These are phyloP conservation scores for Xestia c-nigrum DNA, from an alignment of 2,888 invertebrate species.

Conservation along the genomic window DNA sequence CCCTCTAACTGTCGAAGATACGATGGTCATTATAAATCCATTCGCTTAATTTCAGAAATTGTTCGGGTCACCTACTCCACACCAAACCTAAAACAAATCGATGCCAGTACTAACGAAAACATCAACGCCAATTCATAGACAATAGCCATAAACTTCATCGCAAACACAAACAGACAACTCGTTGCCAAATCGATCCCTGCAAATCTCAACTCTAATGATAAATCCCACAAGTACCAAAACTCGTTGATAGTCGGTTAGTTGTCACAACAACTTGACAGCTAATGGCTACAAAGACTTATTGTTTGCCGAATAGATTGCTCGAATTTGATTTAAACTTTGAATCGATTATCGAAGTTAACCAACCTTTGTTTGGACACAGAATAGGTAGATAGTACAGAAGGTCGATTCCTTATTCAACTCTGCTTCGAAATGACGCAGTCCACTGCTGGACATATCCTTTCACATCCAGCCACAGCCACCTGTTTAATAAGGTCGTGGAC, in stretches of 20 bases:
- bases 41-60: not conserved
- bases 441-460: not conserved
- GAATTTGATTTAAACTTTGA: constrained; percentile 65
- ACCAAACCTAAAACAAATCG: not conserved
- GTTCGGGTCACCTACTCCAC: not conserved
- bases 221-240: constrained; percentile 39
- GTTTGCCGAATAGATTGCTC: constrained; percentile 55
- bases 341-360: constrained; percentile 44
- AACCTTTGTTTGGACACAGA: not conserved
- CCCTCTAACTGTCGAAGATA: not conserved
- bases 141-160: constrained; percentile 8
- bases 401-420: not conserved
- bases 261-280: constrained; percentile 44
- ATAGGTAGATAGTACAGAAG: not conserved
- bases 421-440: no score
- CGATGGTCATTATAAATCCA: not conserved
- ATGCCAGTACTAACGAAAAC: not conserved
- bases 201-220: constrained; percentile 50
- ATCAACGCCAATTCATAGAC: constrained; percentile 6
- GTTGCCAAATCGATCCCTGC: constrained; percentile 36
- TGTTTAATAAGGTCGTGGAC: not conserved
- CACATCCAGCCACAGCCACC: not conserved
- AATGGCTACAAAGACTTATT: constrained; percentile 45
- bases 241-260: constrained; percentile 49
- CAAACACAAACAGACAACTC: constrained; percentile 29